Percentiles rank a stretch among this genome's conserved stretches.
phyloP scores from a whole-genome alignment of 2,888 invertebrate species.

The Stomorhina lunata region DNA sequence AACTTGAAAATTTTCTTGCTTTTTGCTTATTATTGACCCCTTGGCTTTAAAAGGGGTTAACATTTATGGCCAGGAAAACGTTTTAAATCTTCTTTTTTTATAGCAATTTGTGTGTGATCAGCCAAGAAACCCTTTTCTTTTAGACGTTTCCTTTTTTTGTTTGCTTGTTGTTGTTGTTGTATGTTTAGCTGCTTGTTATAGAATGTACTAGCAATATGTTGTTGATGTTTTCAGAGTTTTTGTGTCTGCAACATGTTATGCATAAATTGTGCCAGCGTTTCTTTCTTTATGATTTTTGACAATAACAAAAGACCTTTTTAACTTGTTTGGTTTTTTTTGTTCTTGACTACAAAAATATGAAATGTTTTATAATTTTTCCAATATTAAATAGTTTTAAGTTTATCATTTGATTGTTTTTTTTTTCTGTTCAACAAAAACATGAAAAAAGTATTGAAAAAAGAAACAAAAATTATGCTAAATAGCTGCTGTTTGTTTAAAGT shows the following conservation, averaged over 20 bases:
- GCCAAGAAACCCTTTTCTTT: conserved; percentile 26
- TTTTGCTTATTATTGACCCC: no score
- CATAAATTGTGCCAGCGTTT: conserved; percentile 37
- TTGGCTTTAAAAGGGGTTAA: no score
- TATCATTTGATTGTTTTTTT: conserved; percentile 54
- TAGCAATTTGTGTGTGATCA: conserved; percentile 57
- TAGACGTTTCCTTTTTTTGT: not conserved
- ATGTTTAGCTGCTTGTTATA: not conserved
- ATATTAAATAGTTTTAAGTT: conserved; percentile 65
- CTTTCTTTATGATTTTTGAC: conserved; percentile 43
- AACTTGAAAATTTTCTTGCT: no score
- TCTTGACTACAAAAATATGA: conserved; percentile 16
- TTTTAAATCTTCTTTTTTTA: conserved; percentile 49
- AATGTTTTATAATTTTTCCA: conserved; percentile 53
- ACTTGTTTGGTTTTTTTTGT: not conserved
- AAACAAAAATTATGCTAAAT: conserved; percentile 68
- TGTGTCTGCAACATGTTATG: conserved; percentile 62
- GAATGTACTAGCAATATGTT: conserved; percentile 38
- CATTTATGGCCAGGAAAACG: conserved; percentile 53
- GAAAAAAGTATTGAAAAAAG: not conserved
- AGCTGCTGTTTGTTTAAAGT: conserved; percentile 58
- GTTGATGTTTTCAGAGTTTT: conserved; percentile 15
- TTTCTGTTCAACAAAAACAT: conserved; percentile 11
- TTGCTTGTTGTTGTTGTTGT: conserved; percentile 23
- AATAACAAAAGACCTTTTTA: conserved; percentile 31